phyloP scores from a whole-genome alignment of 2,113 vertebrate genomes.

The Micronycteris hirsuta region DNA sequence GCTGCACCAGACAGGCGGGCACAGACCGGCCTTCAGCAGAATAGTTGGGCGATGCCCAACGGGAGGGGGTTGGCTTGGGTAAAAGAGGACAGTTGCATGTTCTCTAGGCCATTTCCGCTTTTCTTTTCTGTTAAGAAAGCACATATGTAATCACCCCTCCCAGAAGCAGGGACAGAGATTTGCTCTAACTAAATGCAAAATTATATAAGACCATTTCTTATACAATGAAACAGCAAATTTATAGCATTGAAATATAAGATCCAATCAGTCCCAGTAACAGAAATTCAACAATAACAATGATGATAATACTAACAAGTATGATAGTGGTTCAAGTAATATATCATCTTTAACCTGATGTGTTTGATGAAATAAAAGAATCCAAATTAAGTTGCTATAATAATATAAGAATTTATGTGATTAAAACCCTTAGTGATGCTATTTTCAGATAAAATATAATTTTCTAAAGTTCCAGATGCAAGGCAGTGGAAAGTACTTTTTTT shows the following conservation, averaged over 20 bases:
- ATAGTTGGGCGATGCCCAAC: accelerated
- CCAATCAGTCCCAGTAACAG: conserved; percentile 34
- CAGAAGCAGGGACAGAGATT: background rate
- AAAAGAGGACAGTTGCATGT: background rate
- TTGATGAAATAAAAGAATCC: conserved; percentile 16
- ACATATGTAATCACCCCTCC: background rate
- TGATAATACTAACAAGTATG: conserved; percentile 3
- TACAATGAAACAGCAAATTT: background rate
- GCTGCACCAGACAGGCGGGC: background rate
- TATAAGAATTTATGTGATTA: conserved; percentile 11
- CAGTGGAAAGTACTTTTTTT: background rate
- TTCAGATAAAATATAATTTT: conserved; percentile 29
- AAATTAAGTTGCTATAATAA: conserved; percentile 52
- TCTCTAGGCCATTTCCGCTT: background rate
- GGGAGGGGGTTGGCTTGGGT: background rate
- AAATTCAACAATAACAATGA: conserved; percentile 6
- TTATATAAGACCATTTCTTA: background rate
- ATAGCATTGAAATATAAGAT: background rate
- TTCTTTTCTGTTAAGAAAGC: background rate
- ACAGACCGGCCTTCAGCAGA: background rate
- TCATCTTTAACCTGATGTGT: conserved; percentile 4
- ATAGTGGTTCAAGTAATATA: background rate
- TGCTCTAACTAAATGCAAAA: background rate
- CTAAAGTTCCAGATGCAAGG: background rate
- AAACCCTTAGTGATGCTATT: conserved; percentile 32